Percentiles rank a stretch among this genome's conserved stretches.
phyloP scores from a whole-genome alignment of 92 coral and sea anemone species.

The Epizoanthus fatuus region DNA sequence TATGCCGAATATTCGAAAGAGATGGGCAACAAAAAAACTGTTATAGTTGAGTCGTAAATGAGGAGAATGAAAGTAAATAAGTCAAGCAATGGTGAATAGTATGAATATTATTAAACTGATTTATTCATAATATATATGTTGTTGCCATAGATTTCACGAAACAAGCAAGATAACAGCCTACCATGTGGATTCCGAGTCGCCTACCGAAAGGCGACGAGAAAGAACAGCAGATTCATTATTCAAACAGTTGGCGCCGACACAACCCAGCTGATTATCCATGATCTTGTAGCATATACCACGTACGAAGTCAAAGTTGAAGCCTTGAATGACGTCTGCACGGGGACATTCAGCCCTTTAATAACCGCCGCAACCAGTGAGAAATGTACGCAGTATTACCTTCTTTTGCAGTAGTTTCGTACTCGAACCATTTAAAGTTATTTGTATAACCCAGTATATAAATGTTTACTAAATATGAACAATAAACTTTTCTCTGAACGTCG shows the following conservation, averaged over 20 bases:
- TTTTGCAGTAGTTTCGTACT: too few relatives aligned
- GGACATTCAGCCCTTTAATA: background rate
- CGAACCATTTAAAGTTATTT: background rate
- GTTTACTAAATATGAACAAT: too few relatives aligned
- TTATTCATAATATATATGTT: too few relatives aligned
- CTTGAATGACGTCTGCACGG: conserved; percentile 6
- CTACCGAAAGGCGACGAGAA: background rate
- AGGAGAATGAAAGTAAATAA: too few relatives aligned
- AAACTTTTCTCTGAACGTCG: too few relatives aligned
- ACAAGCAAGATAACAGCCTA: conserved; percentile 10
- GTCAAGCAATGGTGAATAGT: too few relatives aligned
- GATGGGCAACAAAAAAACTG: too few relatives aligned
- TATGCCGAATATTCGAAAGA: too few relatives aligned
- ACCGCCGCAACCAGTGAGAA: background rate
- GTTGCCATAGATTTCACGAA: background rate
- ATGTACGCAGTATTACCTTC: background rate
- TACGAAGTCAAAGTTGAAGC: conserved; percentile 11
- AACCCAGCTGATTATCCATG: background rate
- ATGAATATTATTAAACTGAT: too few relatives aligned
- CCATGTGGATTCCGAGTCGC: conserved; percentile 14
- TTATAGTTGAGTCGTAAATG: too few relatives aligned
- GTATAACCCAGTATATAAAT: background rate
- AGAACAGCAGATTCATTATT: background rate
- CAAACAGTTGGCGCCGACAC: background rate
- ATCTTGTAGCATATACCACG: conserved; percentile 21